A percentile compares a stretch with the other conserved stretches of the same genome.
Conservation (phyloP, 2,113 vertebrate genomes). For the Sigmodon hispidus region DNA sequence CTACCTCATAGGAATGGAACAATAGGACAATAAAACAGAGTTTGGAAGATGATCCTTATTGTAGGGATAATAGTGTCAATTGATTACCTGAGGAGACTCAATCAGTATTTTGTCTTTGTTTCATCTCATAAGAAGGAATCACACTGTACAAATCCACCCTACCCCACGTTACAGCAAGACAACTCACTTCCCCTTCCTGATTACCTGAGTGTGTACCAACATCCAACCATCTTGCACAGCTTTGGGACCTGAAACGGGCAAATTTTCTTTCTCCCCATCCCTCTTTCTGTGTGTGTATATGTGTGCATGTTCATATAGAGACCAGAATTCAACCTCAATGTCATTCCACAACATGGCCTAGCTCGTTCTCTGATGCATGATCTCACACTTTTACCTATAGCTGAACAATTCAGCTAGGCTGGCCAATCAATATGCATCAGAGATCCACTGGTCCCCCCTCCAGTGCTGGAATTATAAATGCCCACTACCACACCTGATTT, state of each 20-base stretch:
- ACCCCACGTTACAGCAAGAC: not conserved
- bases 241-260: not conserved
- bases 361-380: not conserved
- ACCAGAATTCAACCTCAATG: not conserved
- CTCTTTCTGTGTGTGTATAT: not conserved
- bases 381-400: not conserved
- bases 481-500: not conserved
- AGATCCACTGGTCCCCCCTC: too few relatives aligned
- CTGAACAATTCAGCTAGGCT: not conserved
- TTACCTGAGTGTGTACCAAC: not conserved
- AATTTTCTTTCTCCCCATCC: not conserved
- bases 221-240: not conserved
- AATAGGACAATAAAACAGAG: not conserved
- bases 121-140: not conserved
- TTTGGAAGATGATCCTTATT: not conserved
- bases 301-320: not conserved
- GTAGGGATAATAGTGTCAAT: not conserved
- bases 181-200: not conserved
- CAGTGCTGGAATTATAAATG: not conserved
- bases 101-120: not conserved
- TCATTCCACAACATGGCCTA: not conserved
- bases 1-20: not conserved
- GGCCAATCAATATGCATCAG: not conserved
- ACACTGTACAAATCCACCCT: not conserved
- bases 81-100: not conserved